Evolutionary conservation across 37 sponge, comb jelly and placozoan species (phyloP).

Genomic region (Tethya wilhelma): DNA sequence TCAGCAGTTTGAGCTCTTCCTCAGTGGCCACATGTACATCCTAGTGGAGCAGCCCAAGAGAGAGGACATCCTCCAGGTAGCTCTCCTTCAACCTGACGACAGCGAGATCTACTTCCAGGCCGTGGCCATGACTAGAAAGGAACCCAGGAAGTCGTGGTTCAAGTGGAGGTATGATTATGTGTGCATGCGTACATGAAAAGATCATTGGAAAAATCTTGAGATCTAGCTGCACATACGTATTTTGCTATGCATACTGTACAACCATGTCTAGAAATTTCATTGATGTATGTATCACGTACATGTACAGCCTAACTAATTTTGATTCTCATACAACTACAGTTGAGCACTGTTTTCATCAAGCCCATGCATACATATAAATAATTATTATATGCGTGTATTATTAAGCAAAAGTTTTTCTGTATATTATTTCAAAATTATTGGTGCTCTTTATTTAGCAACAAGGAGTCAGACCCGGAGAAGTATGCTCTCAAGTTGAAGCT

Average conservation of each 20-base stretch:
- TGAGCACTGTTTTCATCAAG: too few relatives aligned
- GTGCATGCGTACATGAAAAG: too few relatives aligned
- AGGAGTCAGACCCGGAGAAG: constrained; percentile 57
- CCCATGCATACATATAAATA: too few relatives aligned
- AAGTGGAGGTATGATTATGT: constrained; percentile 37
- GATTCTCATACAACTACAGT: too few relatives aligned
- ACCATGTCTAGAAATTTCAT: background rate
- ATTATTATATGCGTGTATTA: too few relatives aligned
- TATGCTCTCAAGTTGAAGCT: constrained; percentile 49
- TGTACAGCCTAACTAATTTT: background rate
- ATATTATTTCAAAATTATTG: too few relatives aligned
- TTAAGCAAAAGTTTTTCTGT: too few relatives aligned
- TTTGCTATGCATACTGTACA: background rate
- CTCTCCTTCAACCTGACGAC: constrained; percentile 26
- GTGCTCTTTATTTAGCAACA: constrained; percentile 9
- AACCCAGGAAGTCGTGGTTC: constrained; percentile 34
- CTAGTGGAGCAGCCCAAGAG: constrained; percentile 12
- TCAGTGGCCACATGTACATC: constrained; percentile 56
- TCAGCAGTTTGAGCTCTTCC: constrained; percentile 49
- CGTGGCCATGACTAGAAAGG: background rate
- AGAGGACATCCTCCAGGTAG: constrained; percentile 48
- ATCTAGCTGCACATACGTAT: too few relatives aligned
- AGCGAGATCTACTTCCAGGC: constrained; percentile 46
- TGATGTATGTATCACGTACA: background rate
- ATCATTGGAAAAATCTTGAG: too few relatives aligned